A percentile compares a stretch with the other conserved stretches of the same genome.
Evolutionary conservation across 2,888 invertebrate genomes (phyloP).

Genomic region (Hoplodrina ambigua): DNA sequence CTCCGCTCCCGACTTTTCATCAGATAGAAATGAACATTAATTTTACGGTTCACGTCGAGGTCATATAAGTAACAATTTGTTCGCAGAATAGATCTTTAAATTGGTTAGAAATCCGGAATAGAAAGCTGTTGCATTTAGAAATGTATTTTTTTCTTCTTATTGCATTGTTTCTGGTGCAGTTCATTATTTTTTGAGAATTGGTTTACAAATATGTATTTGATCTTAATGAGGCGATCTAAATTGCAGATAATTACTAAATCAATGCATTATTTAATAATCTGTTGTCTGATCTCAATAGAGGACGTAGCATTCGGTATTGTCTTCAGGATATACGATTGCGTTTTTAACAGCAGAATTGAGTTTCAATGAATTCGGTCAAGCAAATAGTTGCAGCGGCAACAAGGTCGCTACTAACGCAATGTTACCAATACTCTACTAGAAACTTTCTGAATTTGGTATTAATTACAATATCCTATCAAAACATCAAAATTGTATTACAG

Average conservation of each 20-base stretch:
- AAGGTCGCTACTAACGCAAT: conserved; percentile 77
- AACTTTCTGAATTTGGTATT: conserved; percentile 67
- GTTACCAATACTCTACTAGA: conserved; percentile 66
- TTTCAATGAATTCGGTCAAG: conserved; percentile 78
- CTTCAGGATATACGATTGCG: conserved; percentile 63
- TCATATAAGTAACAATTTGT: conserved; percentile 55
- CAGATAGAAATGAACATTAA: conserved; percentile 42
- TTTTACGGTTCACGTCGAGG: conserved; percentile 52
- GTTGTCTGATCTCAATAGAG: conserved; percentile 42
- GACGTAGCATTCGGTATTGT: conserved; percentile 55
- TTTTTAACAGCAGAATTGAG: conserved; percentile 69
- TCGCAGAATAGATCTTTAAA: conserved; percentile 47
- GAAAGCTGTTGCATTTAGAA: conserved; percentile 54
- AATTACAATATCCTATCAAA: conserved; percentile 61
- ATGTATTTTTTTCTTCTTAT: conserved; percentile 33
- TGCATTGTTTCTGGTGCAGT: conserved; percentile 46
- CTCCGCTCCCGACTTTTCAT: conserved; percentile 32
- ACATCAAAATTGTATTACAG: conserved; percentile 31
- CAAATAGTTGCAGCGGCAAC: conserved; percentile 73
- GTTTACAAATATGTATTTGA: conserved; percentile 13
- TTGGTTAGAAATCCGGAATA: conserved; percentile 54
- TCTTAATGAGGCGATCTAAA: conserved; percentile 23
- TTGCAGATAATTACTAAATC: conserved; percentile 43
- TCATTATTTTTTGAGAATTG: conserved; percentile 22
- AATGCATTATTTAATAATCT: conserved; percentile 36